phyloP scores from a whole-genome alignment of 2,797 vertebrate species.

The Vireo griseus region DNA sequence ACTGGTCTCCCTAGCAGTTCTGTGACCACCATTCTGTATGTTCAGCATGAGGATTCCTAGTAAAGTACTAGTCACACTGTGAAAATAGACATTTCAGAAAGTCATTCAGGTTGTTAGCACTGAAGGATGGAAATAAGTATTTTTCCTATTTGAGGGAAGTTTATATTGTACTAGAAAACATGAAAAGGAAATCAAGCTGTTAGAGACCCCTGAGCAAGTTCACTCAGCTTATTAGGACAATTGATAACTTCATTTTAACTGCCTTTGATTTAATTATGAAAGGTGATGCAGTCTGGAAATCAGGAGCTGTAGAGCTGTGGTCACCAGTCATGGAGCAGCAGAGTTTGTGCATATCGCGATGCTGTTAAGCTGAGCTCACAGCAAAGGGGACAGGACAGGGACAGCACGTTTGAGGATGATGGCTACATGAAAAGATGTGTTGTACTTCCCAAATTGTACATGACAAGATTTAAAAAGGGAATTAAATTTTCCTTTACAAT shows the following conservation, averaged over 20 bases:
- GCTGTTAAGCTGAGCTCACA: background rate
- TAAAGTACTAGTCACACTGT: background rate
- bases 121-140: background rate
- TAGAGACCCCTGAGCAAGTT: background rate
- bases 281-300: background rate
- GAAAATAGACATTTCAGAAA: background rate
- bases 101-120: background rate
- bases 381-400: background rate
- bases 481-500: background rate
- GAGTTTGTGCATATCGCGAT: background rate
- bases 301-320: background rate
- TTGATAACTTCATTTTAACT: background rate
- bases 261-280: background rate
- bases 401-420: background rate
- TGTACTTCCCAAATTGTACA: background rate
- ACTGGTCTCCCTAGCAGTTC: background rate
- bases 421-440: background rate
- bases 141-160: background rate
- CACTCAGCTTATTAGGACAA: background rate
- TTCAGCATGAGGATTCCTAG: background rate
- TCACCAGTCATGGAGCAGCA: background rate
- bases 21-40: background rate
- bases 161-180: background rate
- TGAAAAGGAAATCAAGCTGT: background rate
- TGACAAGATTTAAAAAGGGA: background rate